Base-by-base conservation (phyloP, 2,113 vertebrate genomes). In the Pterocles orientalis region DNA sequence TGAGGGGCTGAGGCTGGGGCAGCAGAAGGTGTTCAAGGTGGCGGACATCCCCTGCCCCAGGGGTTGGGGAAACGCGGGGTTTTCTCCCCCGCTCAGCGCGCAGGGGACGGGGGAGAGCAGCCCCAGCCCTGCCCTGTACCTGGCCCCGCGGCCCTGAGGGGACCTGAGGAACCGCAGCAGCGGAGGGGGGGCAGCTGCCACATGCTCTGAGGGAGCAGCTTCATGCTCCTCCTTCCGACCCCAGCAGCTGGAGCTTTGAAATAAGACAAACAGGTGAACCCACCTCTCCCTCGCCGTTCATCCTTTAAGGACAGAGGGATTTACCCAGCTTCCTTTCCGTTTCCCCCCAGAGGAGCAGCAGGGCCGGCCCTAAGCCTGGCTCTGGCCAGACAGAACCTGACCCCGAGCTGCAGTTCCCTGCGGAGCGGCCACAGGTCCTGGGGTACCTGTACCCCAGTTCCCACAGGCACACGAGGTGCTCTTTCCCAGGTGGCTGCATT, bases 321-420 rank as follows among this genome's bases (percentile, higher is more conserved):
- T 48, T 6, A 39, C 39, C 39, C 11, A 7, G 0, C 11, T 4
- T 12, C 3, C 3, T 31, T 29, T 31, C 31, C 7, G 1, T 28
- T 73, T 10, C 13, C n/a, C 47, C 10, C 8, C 33, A 8, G 14
- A 16, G 6, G 12, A 5, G 6, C 2, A 5, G 7, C 19, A 18
- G 11, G 41, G 41, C 41, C 41, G 41, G 41, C 41, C 12, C 41
- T 41, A 12, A 12, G 6, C 21, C 31, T 2, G 5, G 2, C 9
- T 17, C 10, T 1, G 12, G 47, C 6, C 9, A 31, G 18, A 3
- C 1, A 11, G 19, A 19, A 26, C 34, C 45, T 3, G 13, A 7
- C 18, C 6, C 25, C 1, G 5, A 14, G 41, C 36, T 4, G 34
- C 50, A 1, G 34, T 9, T 12, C 9, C 7, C 47, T 41, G n/a